Evolutionary conservation across 2,113 vertebrate genomes (phyloP).

Genomic region (Alectura lathami): DNA sequence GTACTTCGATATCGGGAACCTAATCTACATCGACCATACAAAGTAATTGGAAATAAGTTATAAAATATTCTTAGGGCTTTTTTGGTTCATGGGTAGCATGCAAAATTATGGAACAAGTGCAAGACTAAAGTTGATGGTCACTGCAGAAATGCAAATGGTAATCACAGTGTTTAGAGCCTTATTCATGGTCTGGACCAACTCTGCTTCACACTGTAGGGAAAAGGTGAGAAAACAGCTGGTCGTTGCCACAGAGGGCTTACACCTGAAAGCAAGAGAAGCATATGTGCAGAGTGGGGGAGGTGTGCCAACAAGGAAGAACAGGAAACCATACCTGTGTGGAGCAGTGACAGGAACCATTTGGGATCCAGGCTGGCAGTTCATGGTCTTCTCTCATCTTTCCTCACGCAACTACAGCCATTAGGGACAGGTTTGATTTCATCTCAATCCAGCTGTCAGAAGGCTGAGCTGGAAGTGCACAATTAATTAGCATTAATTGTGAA

Average conservation of each 20-base stretch:
- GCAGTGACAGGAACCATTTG: not conserved
- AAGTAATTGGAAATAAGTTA: slow-evolving; percentile 61
- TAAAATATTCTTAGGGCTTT: not conserved
- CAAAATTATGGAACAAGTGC: not conserved
- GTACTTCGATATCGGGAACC: slow-evolving; percentile 74
- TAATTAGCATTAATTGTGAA: not conserved
- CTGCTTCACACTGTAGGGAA: not conserved
- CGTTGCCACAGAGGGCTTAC: not conserved
- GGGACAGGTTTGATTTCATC: not conserved
- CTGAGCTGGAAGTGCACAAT: not conserved
- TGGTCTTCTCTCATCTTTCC: not conserved
- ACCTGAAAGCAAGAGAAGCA: not conserved
- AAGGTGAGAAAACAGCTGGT: not conserved
- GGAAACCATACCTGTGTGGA: not conserved
- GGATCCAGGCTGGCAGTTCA: not conserved
- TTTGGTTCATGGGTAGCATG: not conserved
- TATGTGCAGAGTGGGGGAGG: not conserved
- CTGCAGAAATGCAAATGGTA: not conserved
- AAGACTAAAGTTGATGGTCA: not conserved
- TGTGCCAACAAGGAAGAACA: not conserved
- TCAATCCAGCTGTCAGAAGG: not conserved
- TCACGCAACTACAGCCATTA: not conserved
- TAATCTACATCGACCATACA: slow-evolving; percentile 71
- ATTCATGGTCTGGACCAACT: not conserved
- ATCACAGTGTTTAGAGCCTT: not conserved